Percentiles rank a stretch among this genome's conserved stretches.
Conservation (phyloP, 2,113 vertebrate species). For the Indicator maculatus region DNA sequence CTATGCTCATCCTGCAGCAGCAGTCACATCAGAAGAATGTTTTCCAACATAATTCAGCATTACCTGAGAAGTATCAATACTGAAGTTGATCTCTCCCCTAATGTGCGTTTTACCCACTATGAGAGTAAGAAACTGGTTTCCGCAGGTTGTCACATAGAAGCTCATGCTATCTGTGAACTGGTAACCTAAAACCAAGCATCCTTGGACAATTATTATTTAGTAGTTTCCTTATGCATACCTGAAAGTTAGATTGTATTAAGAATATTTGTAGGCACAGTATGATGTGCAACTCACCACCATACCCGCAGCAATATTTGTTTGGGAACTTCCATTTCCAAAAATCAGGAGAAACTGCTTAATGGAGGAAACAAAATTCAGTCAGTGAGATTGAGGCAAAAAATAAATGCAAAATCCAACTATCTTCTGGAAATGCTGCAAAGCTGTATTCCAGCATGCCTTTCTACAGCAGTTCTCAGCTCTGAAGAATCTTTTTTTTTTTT, state of each 20-base stretch:
- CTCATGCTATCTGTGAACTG: neutral
- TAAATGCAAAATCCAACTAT: neutral
- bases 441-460: neutral
- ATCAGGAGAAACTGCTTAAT: neutral
- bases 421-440: neutral
- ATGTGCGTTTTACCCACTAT: neutral
- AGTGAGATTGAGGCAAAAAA: neutral
- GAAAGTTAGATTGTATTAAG: neutral
- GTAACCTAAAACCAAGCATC: neutral
- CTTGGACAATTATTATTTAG: neutral
- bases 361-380: neutral
- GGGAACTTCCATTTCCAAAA: neutral
- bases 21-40: neutral
- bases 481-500: neutral
- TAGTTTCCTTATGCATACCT: neutral
- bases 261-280: too few relatives aligned
- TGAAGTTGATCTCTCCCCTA: neutral
- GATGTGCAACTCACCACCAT: neutral
- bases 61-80: neutral
- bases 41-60: neutral
- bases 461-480: neutral
- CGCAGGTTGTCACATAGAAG: neutral
- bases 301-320: neutral
- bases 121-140: neutral
- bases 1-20: neutral